Evolutionary conservation across 1,140 invertebrate genomes (phyloP), one percentile per base, ranked within the genome.

Genomic region (Drosophila persimilis): DNA sequence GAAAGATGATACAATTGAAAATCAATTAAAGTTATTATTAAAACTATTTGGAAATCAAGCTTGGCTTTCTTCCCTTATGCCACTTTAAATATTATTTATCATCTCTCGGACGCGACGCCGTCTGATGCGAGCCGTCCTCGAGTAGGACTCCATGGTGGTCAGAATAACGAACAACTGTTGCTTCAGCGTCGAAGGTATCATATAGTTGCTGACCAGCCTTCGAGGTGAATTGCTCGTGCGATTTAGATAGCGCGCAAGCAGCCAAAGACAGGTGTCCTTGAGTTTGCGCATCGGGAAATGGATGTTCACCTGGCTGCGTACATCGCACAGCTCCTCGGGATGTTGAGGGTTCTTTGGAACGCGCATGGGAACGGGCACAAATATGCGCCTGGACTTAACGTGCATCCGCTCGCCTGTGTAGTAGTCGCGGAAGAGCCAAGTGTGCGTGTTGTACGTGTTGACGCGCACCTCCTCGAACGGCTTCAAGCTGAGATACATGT

Each of bases 391-490:
- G 7, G 91, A 89, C 0, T 92, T 77, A 8, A 93, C 89, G 61
- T 90, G 86, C 84, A 93, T 90, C 17, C 90, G 76, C 64, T 95
- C 94, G 44, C 93, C 93, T 0, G 94, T 95, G 22, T 93, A 80
- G 35, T 92, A 78, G 81, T 96, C 94, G 31, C 94, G 83, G 73
- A 95, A 95, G 29, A 96, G 93, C 95, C 95, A 96, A 6, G 94
- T 94, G 92, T 96, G 95, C 2, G 93, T 93, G 17, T 93, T 94
- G 90, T 93, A 96, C 0, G 95, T 96, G 74, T 95, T 94, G 3
- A 95, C 93, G 70, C 95, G 93, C 9, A 93, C 81, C 76, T 90
- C 92, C 11, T 93, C 80, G 3, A 83, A 90, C 13, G 93, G 91
- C 13, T 89, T 73, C 6, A 96, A 79, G 2, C 91, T 92, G 43